These are phyloP conservation scores for Brachionus calyciflorus DNA, from an alignment of 1,140 invertebrate genomes.

Conservation along the genomic window DNA sequence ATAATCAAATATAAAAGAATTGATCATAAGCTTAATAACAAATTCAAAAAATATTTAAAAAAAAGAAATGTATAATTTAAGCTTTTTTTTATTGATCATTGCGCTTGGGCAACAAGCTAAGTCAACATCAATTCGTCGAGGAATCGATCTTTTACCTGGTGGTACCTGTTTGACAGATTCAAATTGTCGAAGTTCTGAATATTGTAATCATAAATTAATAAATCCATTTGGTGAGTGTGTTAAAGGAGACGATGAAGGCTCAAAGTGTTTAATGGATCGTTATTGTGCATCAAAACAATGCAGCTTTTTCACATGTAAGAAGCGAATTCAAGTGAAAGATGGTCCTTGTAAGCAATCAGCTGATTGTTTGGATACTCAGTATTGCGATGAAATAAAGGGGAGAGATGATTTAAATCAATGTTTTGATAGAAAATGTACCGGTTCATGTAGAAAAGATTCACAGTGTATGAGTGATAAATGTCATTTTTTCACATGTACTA, in stretches of 20 bases:
- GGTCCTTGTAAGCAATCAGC: constrained; percentile 33
- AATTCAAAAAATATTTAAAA: too few relatives aligned
- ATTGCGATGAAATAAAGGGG: constrained; percentile 14
- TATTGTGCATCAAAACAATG: constrained; percentile 39
- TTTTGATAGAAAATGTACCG: constrained; percentile 36
- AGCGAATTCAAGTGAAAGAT: constrained; percentile 25
- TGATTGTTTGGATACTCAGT: constrained; percentile 30
- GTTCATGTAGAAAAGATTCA: constrained; percentile 25
- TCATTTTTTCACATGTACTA: constrained; percentile 33
- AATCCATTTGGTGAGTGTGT: constrained; percentile 36
- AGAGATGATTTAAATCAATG: constrained; percentile 27
- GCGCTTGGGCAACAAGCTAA: not conserved
- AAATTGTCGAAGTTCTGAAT: constrained; percentile 3
- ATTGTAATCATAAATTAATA: constrained; percentile 3
- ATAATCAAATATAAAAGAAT: too few relatives aligned
- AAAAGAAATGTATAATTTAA: too few relatives aligned
- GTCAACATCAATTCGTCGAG: not conserved
- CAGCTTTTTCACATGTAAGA: constrained; percentile 38
- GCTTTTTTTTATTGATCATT: not conserved
- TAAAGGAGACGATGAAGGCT: constrained; percentile 6
- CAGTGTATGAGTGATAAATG: constrained; percentile 45
- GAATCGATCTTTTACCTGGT: not conserved
- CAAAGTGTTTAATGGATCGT: constrained; percentile 8
- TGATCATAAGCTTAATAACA: too few relatives aligned
- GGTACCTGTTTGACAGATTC: constrained; percentile 14